Base-by-base conservation (phyloP, 2,888 invertebrate species). In the Platerodrilus igneus region DNA sequence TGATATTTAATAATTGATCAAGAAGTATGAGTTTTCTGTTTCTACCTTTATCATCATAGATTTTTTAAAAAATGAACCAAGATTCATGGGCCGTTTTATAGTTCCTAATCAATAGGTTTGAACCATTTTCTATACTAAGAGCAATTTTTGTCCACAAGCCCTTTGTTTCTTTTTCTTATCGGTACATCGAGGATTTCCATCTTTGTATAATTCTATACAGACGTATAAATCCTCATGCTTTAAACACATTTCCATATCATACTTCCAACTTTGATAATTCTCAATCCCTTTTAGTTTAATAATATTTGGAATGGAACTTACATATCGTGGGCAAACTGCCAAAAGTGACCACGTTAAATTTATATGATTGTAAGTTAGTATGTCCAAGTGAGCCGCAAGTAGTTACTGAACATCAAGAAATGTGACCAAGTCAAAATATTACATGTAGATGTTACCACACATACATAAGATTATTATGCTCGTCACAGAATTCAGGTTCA, bases 221-320 rank as follows among this genome's bases (percentile, higher is more conserved):
- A 13, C 25, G 8, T 6, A 25, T 11, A 25, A 11, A 25, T 25
- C 25, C 14, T 25, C 25, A 10, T 10, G 9, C 4, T 13, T 25
- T 8, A 25, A 7, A 11, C 10, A 25, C 25, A 25, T 25, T 25
- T 25, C 10, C 25, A 25, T 25, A 11, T 25, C 25, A 25, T 25
- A 25, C 22, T 25, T 25, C 25, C 25, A 25, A 11, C 10, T 22
- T 22, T n/a, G n/a, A n/a, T n/a, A n/a, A n/a, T n/a, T n/a, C n/a
- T n/a, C n/a, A n/a, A n/a, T n/a, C n/a, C n/a, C n/a, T n/a, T n/a
- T n/a, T n/a, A n/a, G n/a, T n/a, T n/a, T n/a, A n/a, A n/a, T n/a
- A n/a, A n/a, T n/a, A n/a, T n/a, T n/a, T n/a, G n/a, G n/a, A n/a
- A n/a, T n/a, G n/a, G n/a, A n/a, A n/a, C n/a, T n/a, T n/a, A n/a